Base-by-base conservation (phyloP, 2,888 invertebrate genomes). In the Chymomyza caudatula region DNA sequence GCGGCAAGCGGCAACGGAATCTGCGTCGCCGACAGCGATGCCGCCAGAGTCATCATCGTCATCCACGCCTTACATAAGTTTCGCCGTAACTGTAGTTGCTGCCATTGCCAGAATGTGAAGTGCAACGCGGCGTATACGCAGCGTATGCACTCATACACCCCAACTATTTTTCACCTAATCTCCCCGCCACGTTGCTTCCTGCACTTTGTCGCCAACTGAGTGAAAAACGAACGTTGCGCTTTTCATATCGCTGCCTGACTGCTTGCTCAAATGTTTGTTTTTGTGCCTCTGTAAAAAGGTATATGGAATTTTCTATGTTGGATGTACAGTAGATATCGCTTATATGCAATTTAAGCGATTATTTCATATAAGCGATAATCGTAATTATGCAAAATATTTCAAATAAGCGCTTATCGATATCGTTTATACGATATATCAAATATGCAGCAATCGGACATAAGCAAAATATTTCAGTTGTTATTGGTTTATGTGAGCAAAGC, bases 161-260 rank as follows among this genome's bases (percentile, higher is more conserved):
- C 29, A 11, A 37, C 11, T 25, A 25, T 25, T 25, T 25, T 49
- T 17, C 6, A n/a, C 44, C 44, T 4, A 20, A 20, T 20, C 51
- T 0, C 20, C 22, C 22, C 19, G 51, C 20, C 6, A 20, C 19
- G 19, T 19, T 19, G 51, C 72, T 78, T 76, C 74, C 82, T 78
- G 70, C 77, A 73, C 73, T 74, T 78, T 80, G 71, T 71, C 70
- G 78, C 17, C 47, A 15, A 6, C 47, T 47, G 17, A 47, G 47
- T 15, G 47, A 37, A 37, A 37, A 37, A 37, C 29, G 29, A 37
- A 37, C 29, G 11, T 49, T 77, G 70, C 70, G 67, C 73, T 67
- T 73, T 73, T 70, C 66, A 69, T 69, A 73, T 67, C 67, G 61
- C 47, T 11, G 11, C 2, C 29, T 11, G 29, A 37, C 29, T 11